Base-by-base conservation (phyloP, 37 sponge, comb jelly and placozoan genomes). In the Chondrilla cf. caribensis region DNA sequence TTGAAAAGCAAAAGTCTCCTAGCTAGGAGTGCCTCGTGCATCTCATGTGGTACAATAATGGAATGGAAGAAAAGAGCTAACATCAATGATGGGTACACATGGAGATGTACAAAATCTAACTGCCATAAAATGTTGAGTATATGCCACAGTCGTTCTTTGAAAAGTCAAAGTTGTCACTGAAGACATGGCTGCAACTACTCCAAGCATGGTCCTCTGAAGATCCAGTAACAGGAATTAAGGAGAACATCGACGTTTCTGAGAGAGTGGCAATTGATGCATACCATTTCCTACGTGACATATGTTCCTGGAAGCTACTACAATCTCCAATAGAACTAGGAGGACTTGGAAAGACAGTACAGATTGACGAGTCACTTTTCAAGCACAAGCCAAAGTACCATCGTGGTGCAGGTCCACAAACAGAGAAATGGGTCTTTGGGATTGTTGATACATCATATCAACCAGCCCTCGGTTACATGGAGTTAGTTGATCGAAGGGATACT, bases 381-480 rank as follows among this genome's bases (percentile, higher is more conserved):
- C 79, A 77, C 54, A 77, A 77, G 54, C 79, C 79, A n/a, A 77
- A 77, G 79, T 37, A 77, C 37, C 79, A 77, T 21, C 79, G 79
- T 19, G 79, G 79, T 14, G 17, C 14, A 37, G 38, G 38, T 14
- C 41, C 79, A 42, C 42, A 37, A 36, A n/a, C 38, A 24, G 38
- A 26, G 14, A 37, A 35, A 24, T 77, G 79, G 79, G 79, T 77
- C 15, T 77, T 77, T 37, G 79, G 79, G 15, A 77, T 77, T 17
- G 79, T 77, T 37, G 79, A 77, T 19, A 15, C 54, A n/a, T 77
- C 79, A 11, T 35, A 28, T 28, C 29, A 28, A 28, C 79, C 79
- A 38, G 79, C 79, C 18, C 29, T 37, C 11, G 79, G 79, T 37
- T 77, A 44, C 22, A 77, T 77, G 79, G 51, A 77, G 37, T n/a